These are phyloP conservation scores for Enteromius fasciolatus DNA, from an alignment of 2,797 vertebrate species.

Conservation along the genomic window DNA sequence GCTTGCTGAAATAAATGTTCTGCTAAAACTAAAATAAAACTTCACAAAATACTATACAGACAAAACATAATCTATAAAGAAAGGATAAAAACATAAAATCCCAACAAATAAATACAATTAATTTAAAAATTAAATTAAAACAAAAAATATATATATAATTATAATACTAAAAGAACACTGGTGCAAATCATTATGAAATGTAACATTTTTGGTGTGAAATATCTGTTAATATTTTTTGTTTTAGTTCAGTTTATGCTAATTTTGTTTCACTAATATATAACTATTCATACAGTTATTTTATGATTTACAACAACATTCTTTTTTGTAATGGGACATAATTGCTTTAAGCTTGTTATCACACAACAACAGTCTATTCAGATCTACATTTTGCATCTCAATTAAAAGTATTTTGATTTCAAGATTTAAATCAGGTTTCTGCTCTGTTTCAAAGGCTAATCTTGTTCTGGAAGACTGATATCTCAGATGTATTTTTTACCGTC, in stretches of 20 bases:
- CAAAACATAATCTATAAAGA: neutral
- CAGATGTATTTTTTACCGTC: neutral
- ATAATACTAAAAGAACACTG: neutral
- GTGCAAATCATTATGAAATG: neutral
- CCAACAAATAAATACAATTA: neutral
- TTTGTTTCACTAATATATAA: too few relatives aligned
- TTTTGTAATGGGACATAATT: too few relatives aligned
- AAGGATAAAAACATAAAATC: neutral
- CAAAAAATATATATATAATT: neutral
- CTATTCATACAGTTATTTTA: too few relatives aligned
- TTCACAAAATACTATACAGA: neutral
- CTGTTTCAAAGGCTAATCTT: neutral
- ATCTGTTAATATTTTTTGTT: neutral
- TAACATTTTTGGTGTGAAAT: too few relatives aligned
- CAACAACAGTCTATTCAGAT: neutral
- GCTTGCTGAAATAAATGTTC: neutral
- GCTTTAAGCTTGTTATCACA: too few relatives aligned
- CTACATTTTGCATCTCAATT: neutral
- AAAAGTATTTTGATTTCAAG: neutral
- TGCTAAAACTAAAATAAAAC: neutral
- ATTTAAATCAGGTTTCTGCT: neutral
- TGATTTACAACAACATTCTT: too few relatives aligned
- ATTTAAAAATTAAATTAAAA: neutral
- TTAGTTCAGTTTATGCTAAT: too few relatives aligned
- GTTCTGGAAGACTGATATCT: neutral